Percentiles rank a stretch among this genome's conserved stretches.
phyloP scores from a whole-genome alignment of 2,113 vertebrate genomes.

The Poeciliopsis prolifica region DNA sequence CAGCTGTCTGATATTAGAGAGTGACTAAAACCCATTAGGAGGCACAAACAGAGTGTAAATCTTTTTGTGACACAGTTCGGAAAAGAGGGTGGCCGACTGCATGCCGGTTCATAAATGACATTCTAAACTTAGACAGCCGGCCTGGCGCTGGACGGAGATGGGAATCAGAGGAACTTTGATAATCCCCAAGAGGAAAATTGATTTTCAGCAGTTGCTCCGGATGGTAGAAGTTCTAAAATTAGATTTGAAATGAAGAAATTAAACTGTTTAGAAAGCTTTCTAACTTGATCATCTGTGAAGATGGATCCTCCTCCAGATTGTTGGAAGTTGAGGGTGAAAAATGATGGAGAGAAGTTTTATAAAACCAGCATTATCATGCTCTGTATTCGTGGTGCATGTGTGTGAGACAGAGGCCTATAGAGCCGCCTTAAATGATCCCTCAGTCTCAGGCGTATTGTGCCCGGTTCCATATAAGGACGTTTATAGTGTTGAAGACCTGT shows the following conservation, averaged over 20 bases:
- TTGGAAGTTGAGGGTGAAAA: neutral
- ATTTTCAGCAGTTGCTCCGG: constrained; percentile 5
- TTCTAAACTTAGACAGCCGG: constrained; percentile 4
- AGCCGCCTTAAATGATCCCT: too few relatives aligned
- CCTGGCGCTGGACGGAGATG: neutral
- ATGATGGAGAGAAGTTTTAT: neutral
- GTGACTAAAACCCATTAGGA: neutral
- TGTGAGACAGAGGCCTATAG: too few relatives aligned
- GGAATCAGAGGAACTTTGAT: neutral
- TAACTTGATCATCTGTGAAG: neutral
- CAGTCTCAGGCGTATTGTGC: too few relatives aligned
- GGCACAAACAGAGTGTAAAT: neutral
- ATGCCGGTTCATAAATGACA: neutral
- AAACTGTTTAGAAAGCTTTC: neutral
- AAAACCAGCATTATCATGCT: neutral
- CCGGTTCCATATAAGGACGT: constrained; percentile 18
- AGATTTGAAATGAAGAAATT: neutral
- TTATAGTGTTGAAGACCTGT: constrained; percentile 35
- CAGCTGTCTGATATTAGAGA: neutral
- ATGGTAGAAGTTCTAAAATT: neutral
- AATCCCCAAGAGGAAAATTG: neutral
- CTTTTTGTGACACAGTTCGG: constrained; percentile 4
- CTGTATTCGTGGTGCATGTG: too few relatives aligned
- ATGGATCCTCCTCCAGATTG: neutral
- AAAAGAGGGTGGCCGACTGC: neutral